Conservation (phyloP, 2,888 invertebrate genomes). For the Pachliopta kotzebuea region DNA sequence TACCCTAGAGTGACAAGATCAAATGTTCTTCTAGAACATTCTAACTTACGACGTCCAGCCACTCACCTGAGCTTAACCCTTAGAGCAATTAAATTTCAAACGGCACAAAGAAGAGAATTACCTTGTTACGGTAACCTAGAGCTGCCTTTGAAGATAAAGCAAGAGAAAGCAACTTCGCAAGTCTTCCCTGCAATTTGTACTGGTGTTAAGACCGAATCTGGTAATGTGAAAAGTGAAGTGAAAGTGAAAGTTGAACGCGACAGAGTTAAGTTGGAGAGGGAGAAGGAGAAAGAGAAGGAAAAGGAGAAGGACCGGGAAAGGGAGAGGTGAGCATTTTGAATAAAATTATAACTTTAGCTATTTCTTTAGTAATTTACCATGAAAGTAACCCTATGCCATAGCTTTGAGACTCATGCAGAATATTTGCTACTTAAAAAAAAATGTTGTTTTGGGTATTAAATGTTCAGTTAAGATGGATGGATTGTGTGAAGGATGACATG, state of each 20-base stretch:
- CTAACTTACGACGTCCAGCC: conserved; percentile 51
- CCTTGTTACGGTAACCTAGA: conserved; percentile 76
- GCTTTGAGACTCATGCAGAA: too few species aligned
- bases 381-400: too few species aligned
- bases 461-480: too few species aligned
- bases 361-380: too few species aligned
- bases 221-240: conserved; percentile 40
- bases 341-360: too few species aligned
- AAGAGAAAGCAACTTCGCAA: conserved; percentile 53
- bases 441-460: too few species aligned
- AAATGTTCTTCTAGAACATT: conserved; percentile 64
- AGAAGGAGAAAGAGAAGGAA: conserved; percentile 47
- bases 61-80: conserved; percentile 60
- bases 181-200: conserved; percentile 54
- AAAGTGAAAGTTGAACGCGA: conserved; percentile 49
- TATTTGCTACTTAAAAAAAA: too few species aligned
- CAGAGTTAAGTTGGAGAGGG: conserved; percentile 46
- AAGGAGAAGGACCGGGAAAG: conserved; percentile 35
- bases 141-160: conserved; percentile 67
- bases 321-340: conserved; percentile 35
- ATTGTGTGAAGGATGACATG: too few species aligned
- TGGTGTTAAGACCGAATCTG: conserved; percentile 46
- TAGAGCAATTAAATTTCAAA: conserved; percentile 66
- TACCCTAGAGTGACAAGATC: conserved; percentile 70
- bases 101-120: conserved; percentile 61